Evolutionary conservation across 2,113 vertebrate genomes (phyloP), one percentile per base, ranked within the genome.

Genomic region (Manacus vitellinus): DNA sequence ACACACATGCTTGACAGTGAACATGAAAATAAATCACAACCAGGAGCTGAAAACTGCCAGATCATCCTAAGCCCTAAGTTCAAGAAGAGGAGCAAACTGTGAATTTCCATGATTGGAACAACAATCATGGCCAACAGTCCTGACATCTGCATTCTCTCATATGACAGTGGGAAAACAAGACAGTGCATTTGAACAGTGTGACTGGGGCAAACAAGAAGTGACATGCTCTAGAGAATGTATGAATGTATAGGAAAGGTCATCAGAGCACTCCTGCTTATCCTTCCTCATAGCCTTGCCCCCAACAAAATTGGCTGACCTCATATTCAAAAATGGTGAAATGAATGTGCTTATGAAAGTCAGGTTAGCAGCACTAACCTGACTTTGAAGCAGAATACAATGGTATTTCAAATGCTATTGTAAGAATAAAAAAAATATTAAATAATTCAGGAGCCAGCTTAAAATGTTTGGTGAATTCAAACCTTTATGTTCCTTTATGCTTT

Each of bases 301-400:
- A 56, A 49, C 47, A 85, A 63, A 83, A 71, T 33, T 80, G 73
- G 12, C 54, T 96, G 51, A 92, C 46, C 51, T 25, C 21, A n/a
- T 76, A 87, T 95, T 78, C 49, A 83, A 54, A 91, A 92, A 65
- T 33, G 12, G 71, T 82, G 39, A 96, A 94, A 97, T 33, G 51
- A 95, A 89, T 61, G 43, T 65, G 44, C 51, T 35, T 35, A 35
- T 35, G 35, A 35, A 35, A 35, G 35, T 35, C 35, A 35, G 35
- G 35, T 35, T n/a, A 63, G 65, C 35, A 91, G 73, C 33, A 55
- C 35, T 78, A 72, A 67, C 74, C 52, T 65, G 44, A 80, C 80
- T 94, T 89, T 84, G 89, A 95, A 65, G 56, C 9, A 62, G 31
- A 78, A n/a, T 62, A 95, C 61, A 78, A 49, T 52, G 37, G 65